A percentile compares a stretch with the other conserved stretches of the same genome.
phyloP scores from a whole-genome alignment of 2,113 vertebrate species.

The Aviceda subcristata region DNA sequence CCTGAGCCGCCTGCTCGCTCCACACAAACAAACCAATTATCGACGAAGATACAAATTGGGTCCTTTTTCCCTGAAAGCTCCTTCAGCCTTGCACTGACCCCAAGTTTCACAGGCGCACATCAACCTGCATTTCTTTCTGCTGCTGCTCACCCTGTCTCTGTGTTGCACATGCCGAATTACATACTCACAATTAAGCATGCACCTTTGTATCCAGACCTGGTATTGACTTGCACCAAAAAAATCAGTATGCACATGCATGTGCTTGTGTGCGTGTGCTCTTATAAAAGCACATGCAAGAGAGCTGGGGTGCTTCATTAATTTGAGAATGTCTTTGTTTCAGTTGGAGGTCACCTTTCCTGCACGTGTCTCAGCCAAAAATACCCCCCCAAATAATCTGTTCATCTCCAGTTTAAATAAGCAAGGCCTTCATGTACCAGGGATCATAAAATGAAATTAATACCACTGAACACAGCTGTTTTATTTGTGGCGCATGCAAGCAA shows the following conservation, averaged over 20 bases:
- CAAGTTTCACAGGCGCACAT: not conserved
- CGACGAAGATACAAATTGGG: conserved; percentile 61
- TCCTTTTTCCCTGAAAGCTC: conserved; percentile 61
- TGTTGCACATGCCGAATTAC: not conserved
- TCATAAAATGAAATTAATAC: not conserved
- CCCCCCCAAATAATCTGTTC: not conserved
- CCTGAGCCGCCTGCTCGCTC: conserved; percentile 49
- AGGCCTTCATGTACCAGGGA: not conserved
- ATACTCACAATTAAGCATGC: accelerated
- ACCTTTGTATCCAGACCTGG: not conserved
- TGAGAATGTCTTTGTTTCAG: not conserved
- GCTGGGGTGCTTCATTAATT: not conserved
- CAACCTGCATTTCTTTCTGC: not conserved
- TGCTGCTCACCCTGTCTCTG: not conserved
- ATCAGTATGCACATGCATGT: accelerated
- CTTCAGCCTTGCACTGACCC: conserved; percentile 56
- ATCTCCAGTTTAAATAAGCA: not conserved
- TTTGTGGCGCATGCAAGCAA: not conserved
- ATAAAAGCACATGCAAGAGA: not conserved
- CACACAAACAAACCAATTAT: conserved; percentile 78
- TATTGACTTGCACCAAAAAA: not conserved
- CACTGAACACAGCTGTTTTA: not conserved
- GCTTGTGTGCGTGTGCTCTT: not conserved
- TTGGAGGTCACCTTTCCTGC: not conserved
- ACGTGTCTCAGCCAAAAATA: not conserved